Conservation (phyloP, 2,113 vertebrate species). For the Sisor rabdophorus region DNA sequence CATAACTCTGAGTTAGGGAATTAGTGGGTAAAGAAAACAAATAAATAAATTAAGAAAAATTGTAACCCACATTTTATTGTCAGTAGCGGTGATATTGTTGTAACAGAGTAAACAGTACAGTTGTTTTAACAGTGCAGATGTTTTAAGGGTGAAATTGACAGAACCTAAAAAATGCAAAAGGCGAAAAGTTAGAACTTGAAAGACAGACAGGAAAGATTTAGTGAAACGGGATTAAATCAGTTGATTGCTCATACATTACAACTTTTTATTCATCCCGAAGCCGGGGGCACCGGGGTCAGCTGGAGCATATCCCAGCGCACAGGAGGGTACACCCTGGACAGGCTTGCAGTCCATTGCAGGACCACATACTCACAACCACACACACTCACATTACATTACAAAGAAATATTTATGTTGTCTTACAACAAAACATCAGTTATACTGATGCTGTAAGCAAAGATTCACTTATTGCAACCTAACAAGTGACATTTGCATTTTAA, state of each 20-base stretch:
- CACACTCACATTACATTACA: too few species aligned
- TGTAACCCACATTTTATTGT: too few species aligned
- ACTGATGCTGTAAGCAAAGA: background rate
- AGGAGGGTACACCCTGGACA: too few species aligned
- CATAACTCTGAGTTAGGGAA: too few species aligned
- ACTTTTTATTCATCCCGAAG: too few species aligned
- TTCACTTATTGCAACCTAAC: slow-evolving; percentile 1
- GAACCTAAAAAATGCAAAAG: background rate
- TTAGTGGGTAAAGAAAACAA: too few species aligned
- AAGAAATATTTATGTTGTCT: background rate
- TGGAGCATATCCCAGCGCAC: too few species aligned
- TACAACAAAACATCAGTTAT: background rate
- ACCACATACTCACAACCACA: too few species aligned
- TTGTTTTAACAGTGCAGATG: slow-evolving; percentile 39
- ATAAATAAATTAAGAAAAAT: too few species aligned
- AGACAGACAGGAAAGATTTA: slow-evolving; percentile 3
- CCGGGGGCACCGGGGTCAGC: too few species aligned
- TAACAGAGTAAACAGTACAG: slow-evolving; percentile 20
- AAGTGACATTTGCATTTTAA: slow-evolving; percentile 16
- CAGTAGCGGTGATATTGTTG: slow-evolving; percentile 20
- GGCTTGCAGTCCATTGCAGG: too few species aligned
- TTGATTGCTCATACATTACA: slow-evolving; percentile 20
- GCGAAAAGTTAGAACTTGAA: background rate
- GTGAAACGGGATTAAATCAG: slow-evolving; percentile 9
- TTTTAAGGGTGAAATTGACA: slow-evolving; percentile 36